Evolutionary conservation across 2,888 invertebrate genomes (phyloP), one percentile per base, ranked within the genome.

Genomic region (Monochamus alternatus): DNA sequence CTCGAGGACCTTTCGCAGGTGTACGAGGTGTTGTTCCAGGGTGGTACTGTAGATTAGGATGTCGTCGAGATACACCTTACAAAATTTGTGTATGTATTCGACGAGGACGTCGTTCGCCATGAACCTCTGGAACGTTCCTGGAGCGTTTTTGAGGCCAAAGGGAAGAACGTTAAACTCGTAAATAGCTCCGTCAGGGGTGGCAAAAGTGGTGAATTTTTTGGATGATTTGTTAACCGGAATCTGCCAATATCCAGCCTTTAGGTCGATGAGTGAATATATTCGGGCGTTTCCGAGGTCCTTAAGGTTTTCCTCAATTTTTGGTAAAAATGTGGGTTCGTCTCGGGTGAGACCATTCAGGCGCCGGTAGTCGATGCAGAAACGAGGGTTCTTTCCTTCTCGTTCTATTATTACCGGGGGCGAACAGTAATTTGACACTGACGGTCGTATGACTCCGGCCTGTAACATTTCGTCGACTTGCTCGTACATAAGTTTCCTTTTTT

Each of bases 21-120:
- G 52, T 3, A 1, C 4, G 9, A 30, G 8, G 4, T 55, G 52
- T 5, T 44, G 1, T 9, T 38, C 14, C 32, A 14, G 0, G 22
- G 38, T 64, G 4, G 3, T 1, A 9, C 64, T 64, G 14, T 64
- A 80, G 0, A 81, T 72, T 0, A 85, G 81, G 1, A 86, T 83
- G 64, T 86, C 85, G 47, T 86, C 85, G 2, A 86, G 68, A 67
- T 86, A 86, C 0, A 82, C 84, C 0, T 80, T 38, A 31, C 80
- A 79, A 62, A 73, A 81, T 1, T 79, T 22, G 7, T 77, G 72
- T 5, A 78, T 0, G 22, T 51, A 73, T 2, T 64, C 69, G 4
- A 60, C 52, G 5, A 80, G 43, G 12, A 79, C 73, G 4, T 75
- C 73, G 44, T 59, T 7, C 32, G 31, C 32, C 74, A 76, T 76